Base-by-base conservation (phyloP, 2,113 vertebrate genomes). In the Rhinolophus sinicus region DNA sequence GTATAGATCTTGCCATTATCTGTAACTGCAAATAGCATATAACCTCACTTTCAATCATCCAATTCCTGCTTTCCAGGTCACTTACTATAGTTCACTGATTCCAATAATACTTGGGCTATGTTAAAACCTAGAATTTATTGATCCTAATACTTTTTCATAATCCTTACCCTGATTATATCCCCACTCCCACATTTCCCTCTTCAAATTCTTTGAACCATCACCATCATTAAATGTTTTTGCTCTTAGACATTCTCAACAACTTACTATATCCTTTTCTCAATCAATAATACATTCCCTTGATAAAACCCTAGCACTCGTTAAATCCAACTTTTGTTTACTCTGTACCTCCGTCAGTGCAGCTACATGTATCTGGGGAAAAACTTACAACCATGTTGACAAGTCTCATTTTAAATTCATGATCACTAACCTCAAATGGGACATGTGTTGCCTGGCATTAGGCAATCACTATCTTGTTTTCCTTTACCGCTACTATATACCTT, bases 361-460 rank as follows among this genome's bases (percentile, higher is more conserved):
- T 52, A 44, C 69, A 73, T 62, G 83, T 64, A 15, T 30, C 16
- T 26, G 21, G 12, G 70, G 35, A 38, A 87, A 90, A 90, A 30
- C 16, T 64, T 40, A 10, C 14, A 28, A 60, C 64, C 40, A 35
- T 33, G 26, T 90, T 78, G 95, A 73, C 83, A 95, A 33, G 30
- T 83, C 64, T 87, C 19, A 80, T 92, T 83, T 92, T 87, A 95
- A 96, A 92, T 92, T 67, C 64, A 90, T 82, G 44, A 24, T 72
- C 2, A 30, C 60, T 54, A 40, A 92, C 19, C 28, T 90, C 73
- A 92, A 40, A 81, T 76, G 64, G 83, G 26, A 54, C 22, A 15
- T 30, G 47, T 35, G 21, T 70, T 70, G 28, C 14, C 62, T 50
- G 40, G 28, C 30, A 38, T 72, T 52, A 84, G 47, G 18, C 13